Evolutionary conservation across 2,797 vertebrate species (phyloP).

Genomic region (Otus scops): DNA sequence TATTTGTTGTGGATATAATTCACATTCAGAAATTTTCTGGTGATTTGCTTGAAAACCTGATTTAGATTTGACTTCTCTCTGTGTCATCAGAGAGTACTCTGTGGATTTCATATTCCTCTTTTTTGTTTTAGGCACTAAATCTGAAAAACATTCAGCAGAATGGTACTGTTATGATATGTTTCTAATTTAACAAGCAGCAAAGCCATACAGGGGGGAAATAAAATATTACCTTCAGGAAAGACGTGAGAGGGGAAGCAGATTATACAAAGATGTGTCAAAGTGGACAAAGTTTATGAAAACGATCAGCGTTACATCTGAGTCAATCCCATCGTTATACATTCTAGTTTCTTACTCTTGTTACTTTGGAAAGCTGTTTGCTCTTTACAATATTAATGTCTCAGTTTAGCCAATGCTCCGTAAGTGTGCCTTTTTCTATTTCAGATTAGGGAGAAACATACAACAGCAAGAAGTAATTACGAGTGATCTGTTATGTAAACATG

Average conservation of each 20-base stretch:
- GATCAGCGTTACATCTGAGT: neutral
- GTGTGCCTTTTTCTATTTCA: neutral
- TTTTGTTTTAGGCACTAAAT: neutral
- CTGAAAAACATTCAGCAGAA: neutral
- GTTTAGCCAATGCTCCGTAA: neutral
- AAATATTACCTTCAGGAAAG: neutral
- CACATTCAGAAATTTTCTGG: neutral
- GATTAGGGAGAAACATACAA: neutral
- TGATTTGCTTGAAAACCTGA: neutral
- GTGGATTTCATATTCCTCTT: neutral
- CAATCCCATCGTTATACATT: neutral
- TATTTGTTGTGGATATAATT: neutral
- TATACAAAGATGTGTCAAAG: neutral
- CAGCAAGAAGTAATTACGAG: neutral
- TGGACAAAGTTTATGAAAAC: neutral
- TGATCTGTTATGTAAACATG: neutral
- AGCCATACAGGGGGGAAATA: neutral
- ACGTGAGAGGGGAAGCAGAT: neutral
- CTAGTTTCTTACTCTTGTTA: neutral
- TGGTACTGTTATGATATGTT: neutral
- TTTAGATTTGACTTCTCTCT: neutral
- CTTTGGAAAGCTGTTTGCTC: neutral
- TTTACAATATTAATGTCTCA: neutral
- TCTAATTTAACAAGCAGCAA: conserved; percentile 2
- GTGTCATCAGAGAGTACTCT: neutral